Evolutionary conservation across 2,113 vertebrate genomes (phyloP).

Genomic region (Dipodomys stephensi): DNA sequence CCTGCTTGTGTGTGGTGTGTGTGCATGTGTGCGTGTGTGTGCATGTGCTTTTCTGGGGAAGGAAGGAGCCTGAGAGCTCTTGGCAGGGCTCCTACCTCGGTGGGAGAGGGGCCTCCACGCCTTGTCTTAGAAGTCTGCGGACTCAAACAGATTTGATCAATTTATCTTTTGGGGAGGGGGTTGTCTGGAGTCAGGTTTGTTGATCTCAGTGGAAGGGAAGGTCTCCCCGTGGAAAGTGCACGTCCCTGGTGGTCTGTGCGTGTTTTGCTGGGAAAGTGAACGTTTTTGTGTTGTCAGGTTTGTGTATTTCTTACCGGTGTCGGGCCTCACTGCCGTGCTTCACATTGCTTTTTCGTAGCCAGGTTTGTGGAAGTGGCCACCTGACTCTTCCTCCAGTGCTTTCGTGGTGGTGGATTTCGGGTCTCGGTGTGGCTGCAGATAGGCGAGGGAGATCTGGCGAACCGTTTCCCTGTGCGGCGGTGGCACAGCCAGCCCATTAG

Average conservation of each 20-base stretch:
- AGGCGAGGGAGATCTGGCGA: neutral
- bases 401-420: neutral
- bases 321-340: neutral
- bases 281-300: neutral
- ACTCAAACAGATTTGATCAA: neutral
- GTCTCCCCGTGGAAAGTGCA: neutral
- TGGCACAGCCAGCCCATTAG: neutral
- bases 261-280: slow-evolving; percentile 26
- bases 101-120: no score
- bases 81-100: neutral
- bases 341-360: slow-evolving; percentile 33
- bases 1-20: no score
- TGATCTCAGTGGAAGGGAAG: neutral
- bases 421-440: neutral
- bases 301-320: neutral
- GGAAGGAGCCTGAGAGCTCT: accelerated
- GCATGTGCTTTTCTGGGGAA: neutral
- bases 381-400: slow-evolving; percentile 1
- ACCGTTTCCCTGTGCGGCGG: neutral
- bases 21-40: no score
- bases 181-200: neutral
- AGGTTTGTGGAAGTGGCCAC: slow-evolving; percentile 16
- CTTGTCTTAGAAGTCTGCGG: neutral
- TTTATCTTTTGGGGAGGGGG: neutral
- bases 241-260: neutral